Evolutionary conservation across 2,113 vertebrate genomes (phyloP).

Genomic region (Camelus dromedarius): DNA sequence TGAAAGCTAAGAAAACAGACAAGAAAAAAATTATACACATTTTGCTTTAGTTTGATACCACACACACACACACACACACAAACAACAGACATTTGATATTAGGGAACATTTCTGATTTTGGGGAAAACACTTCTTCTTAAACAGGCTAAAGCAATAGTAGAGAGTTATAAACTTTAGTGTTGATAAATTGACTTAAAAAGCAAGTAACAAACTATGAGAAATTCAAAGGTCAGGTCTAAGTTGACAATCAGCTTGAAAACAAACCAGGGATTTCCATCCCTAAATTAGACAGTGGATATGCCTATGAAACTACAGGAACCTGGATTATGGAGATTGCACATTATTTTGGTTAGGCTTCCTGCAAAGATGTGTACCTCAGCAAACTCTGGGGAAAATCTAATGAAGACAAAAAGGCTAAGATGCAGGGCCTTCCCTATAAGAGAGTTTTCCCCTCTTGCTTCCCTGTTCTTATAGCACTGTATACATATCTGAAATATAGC

Average conservation of each 20-base stretch:
- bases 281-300: neutral
- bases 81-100: constrained; percentile 21
- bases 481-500: neutral
- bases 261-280: neutral
- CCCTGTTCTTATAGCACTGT: neutral
- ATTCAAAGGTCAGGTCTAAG: neutral
- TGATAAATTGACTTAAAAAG: constrained; percentile 25
- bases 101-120: neutral
- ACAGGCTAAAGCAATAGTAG: neutral
- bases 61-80: neutral
- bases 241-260: constrained; percentile 37
- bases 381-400: neutral
- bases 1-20: constrained; percentile 62
- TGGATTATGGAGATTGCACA: neutral
- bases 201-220: neutral
- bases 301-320: neutral
- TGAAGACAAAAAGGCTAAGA: neutral
- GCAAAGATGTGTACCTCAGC: neutral
- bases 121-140: neutral
- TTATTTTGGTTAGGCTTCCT: neutral
- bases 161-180: constrained; percentile 10
- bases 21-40: constrained; percentile 20
- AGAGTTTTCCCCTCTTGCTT: neutral
- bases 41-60: constrained; percentile 42
- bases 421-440: neutral